Percentiles rank a stretch among this genome's conserved stretches.
Evolutionary conservation across 2,113 vertebrate genomes (phyloP).

Genomic region (Promerops cafer): DNA sequence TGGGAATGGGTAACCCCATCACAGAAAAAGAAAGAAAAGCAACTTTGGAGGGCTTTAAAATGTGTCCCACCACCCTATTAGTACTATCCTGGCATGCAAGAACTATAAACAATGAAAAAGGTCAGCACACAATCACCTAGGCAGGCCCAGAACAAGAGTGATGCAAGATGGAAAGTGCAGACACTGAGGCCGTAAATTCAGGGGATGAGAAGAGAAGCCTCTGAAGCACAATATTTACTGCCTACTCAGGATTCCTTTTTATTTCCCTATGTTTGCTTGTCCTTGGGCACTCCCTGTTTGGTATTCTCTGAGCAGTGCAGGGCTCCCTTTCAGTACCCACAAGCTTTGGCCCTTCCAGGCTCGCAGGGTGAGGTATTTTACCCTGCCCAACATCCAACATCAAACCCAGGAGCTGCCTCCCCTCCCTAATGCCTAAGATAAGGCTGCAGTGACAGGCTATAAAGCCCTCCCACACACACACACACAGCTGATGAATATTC

Average conservation of each 20-base stretch:
- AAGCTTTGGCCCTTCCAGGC: neutral
- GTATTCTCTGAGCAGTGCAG: neutral
- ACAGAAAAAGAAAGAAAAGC: neutral
- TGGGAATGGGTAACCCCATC: neutral
- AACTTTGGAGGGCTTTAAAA: neutral
- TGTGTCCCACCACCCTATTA: neutral
- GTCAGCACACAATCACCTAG: neutral
- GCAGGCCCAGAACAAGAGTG: neutral
- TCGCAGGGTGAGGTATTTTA: neutral
- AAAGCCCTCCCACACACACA: neutral
- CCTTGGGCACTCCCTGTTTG: slow-evolving; percentile 34
- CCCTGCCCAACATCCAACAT: neutral
- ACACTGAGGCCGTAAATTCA: neutral
- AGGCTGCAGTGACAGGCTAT: neutral
- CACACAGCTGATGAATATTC: slow-evolving; percentile 4
- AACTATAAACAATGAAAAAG: neutral
- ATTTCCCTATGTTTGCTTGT: neutral
- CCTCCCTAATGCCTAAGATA: neutral
- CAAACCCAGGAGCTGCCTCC: neutral
- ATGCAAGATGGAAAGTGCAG: neutral
- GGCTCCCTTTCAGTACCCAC: neutral
- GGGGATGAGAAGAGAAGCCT: slow-evolving; percentile 4
- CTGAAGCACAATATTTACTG: slow-evolving; percentile 39
- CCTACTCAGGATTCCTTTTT: slow-evolving; percentile 34
- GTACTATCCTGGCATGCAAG: neutral